phyloP scores from a whole-genome alignment of 2,797 vertebrate species.

The Eurystomus glaucurus region DNA sequence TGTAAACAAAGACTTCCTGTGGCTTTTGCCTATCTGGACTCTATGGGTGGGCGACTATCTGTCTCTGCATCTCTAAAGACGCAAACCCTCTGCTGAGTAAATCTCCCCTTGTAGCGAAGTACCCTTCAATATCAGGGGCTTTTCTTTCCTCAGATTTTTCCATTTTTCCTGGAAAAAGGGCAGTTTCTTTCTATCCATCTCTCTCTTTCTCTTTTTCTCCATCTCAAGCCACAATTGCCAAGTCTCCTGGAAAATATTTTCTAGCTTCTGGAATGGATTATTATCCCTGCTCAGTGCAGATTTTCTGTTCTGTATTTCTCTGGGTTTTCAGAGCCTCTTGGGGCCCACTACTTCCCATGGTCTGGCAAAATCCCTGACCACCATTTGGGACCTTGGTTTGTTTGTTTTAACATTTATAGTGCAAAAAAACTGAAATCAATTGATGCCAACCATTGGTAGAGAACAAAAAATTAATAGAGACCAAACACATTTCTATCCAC shows the following conservation, averaged over 20 bases:
- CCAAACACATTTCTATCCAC: constrained; percentile 9
- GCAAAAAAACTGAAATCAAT: constrained; percentile 25
- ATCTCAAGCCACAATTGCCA: constrained; percentile 53
- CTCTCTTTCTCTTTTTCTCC: constrained; percentile 42
- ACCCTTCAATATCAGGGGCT: background rate
- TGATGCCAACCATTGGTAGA: constrained; percentile 49
- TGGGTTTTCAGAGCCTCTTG: constrained; percentile 56
- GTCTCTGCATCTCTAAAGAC: background rate
- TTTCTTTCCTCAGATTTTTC: background rate
- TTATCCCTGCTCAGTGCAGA: constrained; percentile 47
- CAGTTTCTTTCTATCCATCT: constrained; percentile 13
- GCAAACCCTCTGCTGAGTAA: background rate
- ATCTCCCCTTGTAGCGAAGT: background rate
- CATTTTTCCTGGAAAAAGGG: constrained; percentile 25
- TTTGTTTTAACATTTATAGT: constrained; percentile 67
- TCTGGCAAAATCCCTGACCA: constrained; percentile 72
- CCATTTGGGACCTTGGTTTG: constrained; percentile 41
- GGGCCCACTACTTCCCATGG: constrained; percentile 53
- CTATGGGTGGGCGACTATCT: background rate
- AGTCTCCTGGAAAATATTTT: constrained; percentile 75
- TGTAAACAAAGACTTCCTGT: background rate
- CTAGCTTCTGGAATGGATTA: constrained; percentile 70
- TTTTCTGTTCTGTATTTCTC: constrained; percentile 48
- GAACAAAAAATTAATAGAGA: constrained; percentile 45
- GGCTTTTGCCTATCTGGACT: background rate